Conservation (phyloP, 2,888 invertebrate species). For the Lacanobia oleracea region DNA sequence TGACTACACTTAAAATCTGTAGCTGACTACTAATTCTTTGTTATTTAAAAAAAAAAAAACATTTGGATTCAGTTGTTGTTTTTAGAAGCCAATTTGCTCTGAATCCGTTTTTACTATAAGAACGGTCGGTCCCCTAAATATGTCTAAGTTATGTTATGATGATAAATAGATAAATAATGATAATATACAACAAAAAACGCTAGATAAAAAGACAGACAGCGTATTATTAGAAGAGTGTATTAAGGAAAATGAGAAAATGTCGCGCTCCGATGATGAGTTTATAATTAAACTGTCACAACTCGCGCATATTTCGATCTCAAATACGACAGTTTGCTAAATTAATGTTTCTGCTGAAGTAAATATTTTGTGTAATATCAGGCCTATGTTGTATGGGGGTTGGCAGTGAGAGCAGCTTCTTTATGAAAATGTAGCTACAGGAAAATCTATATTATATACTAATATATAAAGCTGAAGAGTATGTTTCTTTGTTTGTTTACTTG, state of each 20-base stretch:
- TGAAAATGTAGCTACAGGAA: background rate
- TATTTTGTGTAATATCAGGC: slow-evolving; percentile 29
- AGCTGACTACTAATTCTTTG: too few relatives aligned
- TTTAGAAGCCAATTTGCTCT: too few relatives aligned
- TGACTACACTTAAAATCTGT: too few relatives aligned
- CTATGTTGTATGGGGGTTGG: background rate
- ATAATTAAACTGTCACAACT: slow-evolving; percentile 55
- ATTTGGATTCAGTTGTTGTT: too few relatives aligned
- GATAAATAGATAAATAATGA: background rate
- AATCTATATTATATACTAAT: too few relatives aligned
- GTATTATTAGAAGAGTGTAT: slow-evolving; percentile 38
- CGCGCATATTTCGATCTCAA: slow-evolving; percentile 53
- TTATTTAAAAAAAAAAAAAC: too few relatives aligned
- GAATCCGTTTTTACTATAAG: too few relatives aligned
- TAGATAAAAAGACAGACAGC: slow-evolving; percentile 11
- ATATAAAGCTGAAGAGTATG: too few relatives aligned
- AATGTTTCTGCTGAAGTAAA: slow-evolving; percentile 46
- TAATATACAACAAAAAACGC: background rate
- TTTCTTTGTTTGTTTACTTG: too few relatives aligned
- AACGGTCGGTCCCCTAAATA: background rate
- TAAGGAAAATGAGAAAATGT: slow-evolving; percentile 29
- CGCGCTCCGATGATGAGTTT: slow-evolving; percentile 40
- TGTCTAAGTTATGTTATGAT: background rate
- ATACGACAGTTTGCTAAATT: slow-evolving; percentile 54
- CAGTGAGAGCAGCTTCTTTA: background rate